These are phyloP conservation scores for Phlogophora meticulosa DNA, from an alignment of 2,888 invertebrate species.

Conservation along the genomic window DNA sequence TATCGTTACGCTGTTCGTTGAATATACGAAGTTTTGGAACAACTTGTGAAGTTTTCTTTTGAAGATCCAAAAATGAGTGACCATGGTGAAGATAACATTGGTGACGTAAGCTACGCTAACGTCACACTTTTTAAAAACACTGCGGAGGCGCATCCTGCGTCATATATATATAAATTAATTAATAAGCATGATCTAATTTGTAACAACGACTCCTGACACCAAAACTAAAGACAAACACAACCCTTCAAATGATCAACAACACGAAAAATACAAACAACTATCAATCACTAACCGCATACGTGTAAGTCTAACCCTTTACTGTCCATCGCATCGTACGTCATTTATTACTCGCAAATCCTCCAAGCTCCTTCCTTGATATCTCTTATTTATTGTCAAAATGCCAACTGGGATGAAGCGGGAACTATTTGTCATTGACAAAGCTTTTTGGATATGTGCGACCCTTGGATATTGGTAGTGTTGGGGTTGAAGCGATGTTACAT, in stretches of 20 bases:
- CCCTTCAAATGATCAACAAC: conserved; percentile 38
- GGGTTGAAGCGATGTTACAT: conserved; percentile 38
- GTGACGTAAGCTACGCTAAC: no score
- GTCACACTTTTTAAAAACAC: no score
- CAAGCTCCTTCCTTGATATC: conserved; percentile 82
- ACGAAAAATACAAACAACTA: conserved; percentile 68
- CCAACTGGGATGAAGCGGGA: conserved; percentile 82
- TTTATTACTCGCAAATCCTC: conserved; percentile 87
- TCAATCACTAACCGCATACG: conserved; percentile 77
- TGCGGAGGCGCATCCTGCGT: no score
- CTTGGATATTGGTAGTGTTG: conserved; percentile 51
- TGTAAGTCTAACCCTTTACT: conserved; percentile 82
- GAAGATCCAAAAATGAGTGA: no score
- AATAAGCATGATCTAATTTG: conserved; percentile 1
- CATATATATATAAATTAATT: no score
- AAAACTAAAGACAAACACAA: conserved; percentile 25
- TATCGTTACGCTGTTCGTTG: no score
- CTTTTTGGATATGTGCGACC: conserved; percentile 81
- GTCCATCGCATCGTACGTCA: conserved; percentile 88
- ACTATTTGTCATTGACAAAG: conserved; percentile 90
- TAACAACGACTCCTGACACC: not conserved
- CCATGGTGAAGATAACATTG: no score
- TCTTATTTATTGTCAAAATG: conserved; percentile 90
- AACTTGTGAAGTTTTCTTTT: no score
- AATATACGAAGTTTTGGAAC: no score